phyloP scores from a whole-genome alignment of 1,140 invertebrate species.

The Drosophila sp. region DNA sequence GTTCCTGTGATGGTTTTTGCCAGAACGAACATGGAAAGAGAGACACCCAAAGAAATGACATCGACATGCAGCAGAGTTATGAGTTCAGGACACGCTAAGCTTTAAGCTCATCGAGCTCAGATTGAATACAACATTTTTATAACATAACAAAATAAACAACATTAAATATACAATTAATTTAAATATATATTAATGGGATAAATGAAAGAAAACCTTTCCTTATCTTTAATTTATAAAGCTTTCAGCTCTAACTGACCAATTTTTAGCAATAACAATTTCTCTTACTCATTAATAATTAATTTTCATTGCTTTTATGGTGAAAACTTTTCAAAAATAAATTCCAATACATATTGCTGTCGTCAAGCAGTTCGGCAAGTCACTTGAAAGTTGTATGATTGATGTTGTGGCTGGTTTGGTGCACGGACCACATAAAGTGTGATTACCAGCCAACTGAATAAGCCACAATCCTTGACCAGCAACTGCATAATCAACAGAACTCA shows the following conservation, averaged over 20 bases:
- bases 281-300: too few species aligned
- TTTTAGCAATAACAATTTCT: too few species aligned
- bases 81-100: conserved; percentile 38
- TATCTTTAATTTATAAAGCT: too few species aligned
- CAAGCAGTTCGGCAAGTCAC: background rate
- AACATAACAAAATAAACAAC: background rate
- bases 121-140: background rate
- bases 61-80: conserved; percentile 63
- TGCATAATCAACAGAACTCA: conserved; percentile 17
- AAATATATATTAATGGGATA: background rate
- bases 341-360: conserved; percentile 1
- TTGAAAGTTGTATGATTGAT: conserved; percentile 34
- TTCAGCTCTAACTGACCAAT: too few species aligned
- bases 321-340: conserved; percentile 13
- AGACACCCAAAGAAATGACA: conserved; percentile 47
- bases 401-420: conserved; percentile 3
- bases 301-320: background rate
- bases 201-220: too few species aligned
- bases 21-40: conserved; percentile 24
- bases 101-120: conserved; percentile 32
- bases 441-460: conserved; percentile 48
- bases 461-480: conserved; percentile 34
- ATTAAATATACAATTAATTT: background rate
- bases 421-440: conserved; percentile 30
- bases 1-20: conserved; percentile 43